Evolutionary conservation across 2,888 invertebrate species (phyloP).

Genomic region (Euplexia lucipara): DNA sequence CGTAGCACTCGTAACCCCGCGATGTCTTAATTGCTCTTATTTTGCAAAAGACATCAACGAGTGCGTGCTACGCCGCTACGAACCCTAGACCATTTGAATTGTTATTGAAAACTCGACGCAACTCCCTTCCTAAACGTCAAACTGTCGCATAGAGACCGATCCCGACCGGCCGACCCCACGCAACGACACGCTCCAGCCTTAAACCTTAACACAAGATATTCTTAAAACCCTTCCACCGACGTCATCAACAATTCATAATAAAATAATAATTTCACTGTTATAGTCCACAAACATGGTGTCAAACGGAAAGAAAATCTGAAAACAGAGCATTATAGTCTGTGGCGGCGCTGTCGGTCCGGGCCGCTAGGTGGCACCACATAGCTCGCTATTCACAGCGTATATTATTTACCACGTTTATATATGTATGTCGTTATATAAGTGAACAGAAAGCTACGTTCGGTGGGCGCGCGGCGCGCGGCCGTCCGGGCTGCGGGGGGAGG

Average conservation of each 20-base stretch:
- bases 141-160: constrained; percentile 34
- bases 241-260: constrained; percentile 58
- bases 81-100: constrained; percentile 63
- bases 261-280: constrained; percentile 65
- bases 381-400: constrained; percentile 88
- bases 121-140: constrained; percentile 52
- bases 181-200: constrained; percentile 20
- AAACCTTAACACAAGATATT: constrained; percentile 19
- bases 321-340: constrained; percentile 79
- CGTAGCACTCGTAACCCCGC: constrained; percentile 55
- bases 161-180: constrained; percentile 1
- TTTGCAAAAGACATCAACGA: constrained; percentile 76
- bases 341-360: constrained; percentile 76
- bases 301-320: constrained; percentile 81
- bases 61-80: constrained; percentile 67
- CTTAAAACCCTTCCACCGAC: constrained; percentile 24
- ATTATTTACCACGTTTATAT: constrained; percentile 88
- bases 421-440: constrained; percentile 89
- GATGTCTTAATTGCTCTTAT: constrained; percentile 60
- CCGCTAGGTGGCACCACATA: constrained; percentile 90
- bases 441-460: constrained; percentile 90
- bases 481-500: constrained; percentile 59
- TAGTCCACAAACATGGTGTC: constrained; percentile 75
- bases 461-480: constrained; percentile 64
- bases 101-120: constrained; percentile 57